Conservation (phyloP, 2,797 vertebrate species). For the Eleutherodactylus coqui region DNA sequence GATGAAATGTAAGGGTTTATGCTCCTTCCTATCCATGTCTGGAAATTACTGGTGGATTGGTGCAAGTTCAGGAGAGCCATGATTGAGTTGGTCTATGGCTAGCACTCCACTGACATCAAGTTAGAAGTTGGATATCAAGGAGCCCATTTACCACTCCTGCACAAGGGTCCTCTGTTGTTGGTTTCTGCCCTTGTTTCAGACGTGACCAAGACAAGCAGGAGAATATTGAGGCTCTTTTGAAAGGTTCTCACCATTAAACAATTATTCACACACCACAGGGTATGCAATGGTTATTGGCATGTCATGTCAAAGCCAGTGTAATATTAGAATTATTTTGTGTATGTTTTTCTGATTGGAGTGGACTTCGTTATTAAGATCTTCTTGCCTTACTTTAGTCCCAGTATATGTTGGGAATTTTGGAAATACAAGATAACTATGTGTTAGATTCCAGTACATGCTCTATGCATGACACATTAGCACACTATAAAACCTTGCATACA, state of each 20-base stretch:
- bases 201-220: neutral
- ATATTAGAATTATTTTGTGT: neutral
- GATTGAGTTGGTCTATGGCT: too few relatives aligned
- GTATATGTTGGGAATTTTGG: neutral
- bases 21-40: too few relatives aligned
- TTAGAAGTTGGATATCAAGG: too few relatives aligned
- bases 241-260: neutral
- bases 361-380: neutral
- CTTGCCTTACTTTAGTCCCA: neutral
- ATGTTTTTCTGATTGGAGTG: neutral
- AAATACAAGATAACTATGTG: constrained; percentile 4
- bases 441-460: constrained; percentile 45
- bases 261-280: neutral
- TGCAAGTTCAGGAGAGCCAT: too few relatives aligned
- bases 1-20: too few relatives aligned
- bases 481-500: constrained; percentile 66
- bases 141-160: too few relatives aligned
- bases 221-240: neutral
- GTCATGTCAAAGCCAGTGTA: neutral
- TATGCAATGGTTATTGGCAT: neutral
- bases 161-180: too few relatives aligned
- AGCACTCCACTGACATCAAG: too few relatives aligned
- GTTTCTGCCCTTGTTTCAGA: too few relatives aligned
- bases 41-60: too few relatives aligned
- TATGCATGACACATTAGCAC: constrained; percentile 37